Percentiles rank a stretch among this genome's conserved stretches.
These are phyloP conservation scores for Cosmia pyralina DNA, from an alignment of 2,888 invertebrate genomes.

Conservation along the genomic window DNA sequence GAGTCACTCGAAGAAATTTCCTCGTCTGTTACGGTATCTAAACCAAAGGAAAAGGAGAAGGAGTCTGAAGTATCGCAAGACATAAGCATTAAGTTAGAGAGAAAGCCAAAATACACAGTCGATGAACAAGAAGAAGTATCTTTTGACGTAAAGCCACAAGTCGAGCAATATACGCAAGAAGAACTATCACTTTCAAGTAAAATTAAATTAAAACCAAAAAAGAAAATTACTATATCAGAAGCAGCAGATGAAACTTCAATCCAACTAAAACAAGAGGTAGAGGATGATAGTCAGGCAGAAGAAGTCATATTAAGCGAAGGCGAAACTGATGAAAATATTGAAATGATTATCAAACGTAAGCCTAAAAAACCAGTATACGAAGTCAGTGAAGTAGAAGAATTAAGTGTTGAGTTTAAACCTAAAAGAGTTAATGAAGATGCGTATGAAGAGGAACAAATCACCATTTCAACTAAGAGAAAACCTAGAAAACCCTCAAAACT, in stretches of 20 bases:
- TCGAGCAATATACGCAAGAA: conserved; percentile 91
- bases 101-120: conserved; percentile 92
- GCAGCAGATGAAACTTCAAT: conserved; percentile 93
- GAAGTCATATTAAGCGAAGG: conserved; percentile 92
- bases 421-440: conserved; percentile 81
- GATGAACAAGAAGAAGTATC: conserved; percentile 92
- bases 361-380: conserved; percentile 90
- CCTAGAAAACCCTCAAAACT: conserved; percentile 91
- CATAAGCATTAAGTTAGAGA: conserved; percentile 92
- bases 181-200: conserved; percentile 93
- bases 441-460: conserved; percentile 92
- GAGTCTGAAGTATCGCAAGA: conserved; percentile 89
- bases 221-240: conserved; percentile 91
- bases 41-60: conserved; percentile 76
- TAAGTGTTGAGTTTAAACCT: conserved; percentile 90
- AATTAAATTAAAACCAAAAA: conserved; percentile 92
- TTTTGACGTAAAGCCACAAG: conserved; percentile 83
- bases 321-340: conserved; percentile 90
- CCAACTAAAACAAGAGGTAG: conserved; percentile 91
- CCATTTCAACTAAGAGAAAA: conserved; percentile 92
- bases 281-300: conserved; percentile 91
- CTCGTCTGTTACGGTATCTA: conserved; percentile 79
- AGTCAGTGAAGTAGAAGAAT: conserved; percentile 91
- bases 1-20: conserved; percentile 80
- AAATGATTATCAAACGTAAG: conserved; percentile 87